Conservation (phyloP, 2,113 vertebrate genomes). For the Saccopteryx bilineata region DNA sequence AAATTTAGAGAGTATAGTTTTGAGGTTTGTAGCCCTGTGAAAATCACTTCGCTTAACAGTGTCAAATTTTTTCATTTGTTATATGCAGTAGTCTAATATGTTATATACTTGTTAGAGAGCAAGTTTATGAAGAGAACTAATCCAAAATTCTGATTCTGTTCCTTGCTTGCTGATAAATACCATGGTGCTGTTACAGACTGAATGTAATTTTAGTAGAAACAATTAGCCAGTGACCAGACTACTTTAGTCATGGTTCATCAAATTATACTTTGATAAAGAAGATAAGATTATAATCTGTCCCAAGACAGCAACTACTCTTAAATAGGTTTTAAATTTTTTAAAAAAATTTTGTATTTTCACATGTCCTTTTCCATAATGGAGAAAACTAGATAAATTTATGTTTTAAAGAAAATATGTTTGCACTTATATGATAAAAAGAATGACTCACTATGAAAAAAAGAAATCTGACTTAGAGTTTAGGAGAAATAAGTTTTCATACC, state of each 20-base stretch:
- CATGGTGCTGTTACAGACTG: constrained; percentile 39
- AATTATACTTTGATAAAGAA: constrained; percentile 80
- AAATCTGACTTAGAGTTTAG: background rate
- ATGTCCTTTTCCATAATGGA: background rate
- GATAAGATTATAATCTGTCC: constrained; percentile 79
- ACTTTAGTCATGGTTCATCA: constrained; percentile 68
- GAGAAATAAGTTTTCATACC: constrained; percentile 28
- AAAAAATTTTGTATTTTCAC: background rate
- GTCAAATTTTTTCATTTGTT: constrained; percentile 37
- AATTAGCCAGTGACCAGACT: constrained; percentile 73
- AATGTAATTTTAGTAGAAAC: constrained; percentile 67
- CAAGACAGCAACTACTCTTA: constrained; percentile 54
- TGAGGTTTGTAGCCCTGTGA: background rate
- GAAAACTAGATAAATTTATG: constrained; percentile 44
- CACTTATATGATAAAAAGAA: constrained; percentile 47
- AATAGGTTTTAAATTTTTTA: background rate
- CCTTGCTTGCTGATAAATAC: constrained; percentile 66
- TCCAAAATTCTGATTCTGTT: constrained; percentile 38
- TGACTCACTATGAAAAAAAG: constrained; percentile 9
- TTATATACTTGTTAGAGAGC: background rate
- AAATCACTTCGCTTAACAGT: constrained; percentile 38
- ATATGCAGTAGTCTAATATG: background rate
- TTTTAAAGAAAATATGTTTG: constrained; percentile 33
- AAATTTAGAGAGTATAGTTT: background rate
- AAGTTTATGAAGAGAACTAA: constrained; percentile 38